Percentiles rank a stretch among this genome's conserved stretches.
Conservation (phyloP, 2,888 invertebrate species). For the Stenchaetothrips biformis region DNA sequence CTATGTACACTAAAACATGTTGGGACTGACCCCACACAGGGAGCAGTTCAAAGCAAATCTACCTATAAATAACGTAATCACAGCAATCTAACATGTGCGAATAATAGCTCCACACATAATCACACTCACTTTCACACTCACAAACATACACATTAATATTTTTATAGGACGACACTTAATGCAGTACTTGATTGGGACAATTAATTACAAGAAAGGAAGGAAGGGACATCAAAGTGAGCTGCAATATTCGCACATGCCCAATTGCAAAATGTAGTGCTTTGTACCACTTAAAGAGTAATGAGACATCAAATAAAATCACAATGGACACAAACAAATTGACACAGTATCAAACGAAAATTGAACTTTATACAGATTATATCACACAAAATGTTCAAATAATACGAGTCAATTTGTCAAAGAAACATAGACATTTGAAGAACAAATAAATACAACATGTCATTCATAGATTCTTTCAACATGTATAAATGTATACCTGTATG, state of each 20-base stretch:
- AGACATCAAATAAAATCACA: slow-evolving; percentile 18
- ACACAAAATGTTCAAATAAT: slow-evolving; percentile 24
- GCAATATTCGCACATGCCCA: slow-evolving; percentile 16
- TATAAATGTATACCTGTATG: slow-evolving; percentile 33
- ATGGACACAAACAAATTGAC: slow-evolving; percentile 23
- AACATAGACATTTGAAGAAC: slow-evolving; percentile 12
- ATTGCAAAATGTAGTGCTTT: slow-evolving; percentile 25
- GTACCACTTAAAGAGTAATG: slow-evolving; percentile 18
- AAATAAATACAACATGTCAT: not conserved
- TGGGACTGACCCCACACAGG: not conserved
- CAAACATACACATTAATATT: not conserved
- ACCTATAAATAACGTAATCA: slow-evolving; percentile 18
- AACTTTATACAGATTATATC: slow-evolving; percentile 13
- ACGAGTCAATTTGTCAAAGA: slow-evolving; percentile 15
- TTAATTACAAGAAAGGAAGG: slow-evolving; percentile 1
- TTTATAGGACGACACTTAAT: not conserved
- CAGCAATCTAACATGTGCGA: slow-evolving; percentile 24
- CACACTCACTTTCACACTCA: slow-evolving; percentile 4
- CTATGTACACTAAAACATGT: slow-evolving; percentile 8
- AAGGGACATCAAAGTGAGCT: slow-evolving; percentile 1
- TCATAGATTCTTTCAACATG: slow-evolving; percentile 27
- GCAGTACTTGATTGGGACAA: slow-evolving; percentile 9
- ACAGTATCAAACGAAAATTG: slow-evolving; percentile 19
- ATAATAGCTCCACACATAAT: slow-evolving; percentile 12
- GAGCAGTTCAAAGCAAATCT: not conserved